Evolutionary conservation across 1,140 invertebrate genomes (phyloP).

Genomic region (Drosophila sulfurigaster): DNA sequence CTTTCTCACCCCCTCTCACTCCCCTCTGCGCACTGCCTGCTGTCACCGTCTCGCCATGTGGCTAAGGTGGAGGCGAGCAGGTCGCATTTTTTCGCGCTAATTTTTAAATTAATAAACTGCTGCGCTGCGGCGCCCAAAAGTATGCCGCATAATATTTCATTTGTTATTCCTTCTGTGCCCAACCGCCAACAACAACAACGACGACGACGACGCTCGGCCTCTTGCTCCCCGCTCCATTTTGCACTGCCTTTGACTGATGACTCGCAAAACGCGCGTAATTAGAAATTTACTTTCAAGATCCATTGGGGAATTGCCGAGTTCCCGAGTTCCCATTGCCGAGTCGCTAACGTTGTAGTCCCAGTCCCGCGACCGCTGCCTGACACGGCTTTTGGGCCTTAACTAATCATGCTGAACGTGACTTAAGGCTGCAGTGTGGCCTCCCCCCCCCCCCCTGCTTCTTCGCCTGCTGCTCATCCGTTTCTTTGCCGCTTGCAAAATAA

Average conservation of each 20-base stretch:
- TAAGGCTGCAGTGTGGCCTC: conserved; percentile 53
- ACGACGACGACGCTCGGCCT: no score
- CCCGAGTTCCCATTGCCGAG: conserved; percentile 38
- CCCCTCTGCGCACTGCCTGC: not conserved
- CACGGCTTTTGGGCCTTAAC: conserved; percentile 74
- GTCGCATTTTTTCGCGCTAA: conserved; percentile 74
- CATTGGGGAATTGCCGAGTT: conserved; percentile 77
- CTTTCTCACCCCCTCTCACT: conserved; percentile 3
- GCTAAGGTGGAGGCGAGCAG: conserved; percentile 2
- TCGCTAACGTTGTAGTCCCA: conserved; percentile 13
- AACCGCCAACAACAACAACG: not conserved
- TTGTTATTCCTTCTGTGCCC: conserved; percentile 73
- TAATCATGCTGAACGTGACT: conserved; percentile 83
- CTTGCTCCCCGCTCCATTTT: conserved; percentile 2
- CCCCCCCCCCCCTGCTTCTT: conserved; percentile 5
- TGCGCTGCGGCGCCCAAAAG: conserved; percentile 70
- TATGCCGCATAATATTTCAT: conserved; percentile 83
- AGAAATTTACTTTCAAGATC: conserved; percentile 83
- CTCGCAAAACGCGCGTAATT: conserved; percentile 81
- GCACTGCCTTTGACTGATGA: conserved; percentile 77
- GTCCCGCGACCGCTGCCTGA: conserved; percentile 63
- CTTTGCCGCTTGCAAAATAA: conserved; percentile 73
- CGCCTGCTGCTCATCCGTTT: conserved; percentile 11
- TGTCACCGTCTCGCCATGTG: conserved; percentile 3
- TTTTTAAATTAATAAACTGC: conserved; percentile 82